Evolutionary conservation across 2,113 vertebrate genomes (phyloP), one percentile per base, ranked within the genome.

Genomic region (Apistogramma diplotaenia): DNA sequence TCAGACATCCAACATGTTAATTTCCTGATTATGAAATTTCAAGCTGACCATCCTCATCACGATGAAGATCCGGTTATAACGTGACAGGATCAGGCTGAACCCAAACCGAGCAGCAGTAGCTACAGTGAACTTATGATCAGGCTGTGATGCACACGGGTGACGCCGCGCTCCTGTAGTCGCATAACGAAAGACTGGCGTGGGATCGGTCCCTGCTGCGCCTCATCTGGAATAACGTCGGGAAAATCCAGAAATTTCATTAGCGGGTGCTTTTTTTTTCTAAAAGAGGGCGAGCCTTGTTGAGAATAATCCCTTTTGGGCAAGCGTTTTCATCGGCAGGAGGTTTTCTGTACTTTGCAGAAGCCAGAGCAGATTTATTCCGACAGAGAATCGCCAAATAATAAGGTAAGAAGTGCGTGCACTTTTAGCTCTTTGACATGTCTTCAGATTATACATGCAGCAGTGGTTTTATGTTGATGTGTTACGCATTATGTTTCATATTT

Each of bases 131-230:
- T 90, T 88, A 67, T 74, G 85, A 84, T 90, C 87, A 83, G 89
- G 87, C 89, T 91, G 89, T 95, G 95, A 95, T 95, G 93, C 94
- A 79, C 92, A 89, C 86, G 90, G 89, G 91, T 95, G 93, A 94
- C 92, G 93, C 92, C 89, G 91, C 85, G 91, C 90, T 91, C 88
- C 85, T 94, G 83, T 74, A 92, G 90, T 92, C 92, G 92, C 92
- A 91, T 84, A 84, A 87, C 79, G 85, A 59, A 71, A 91, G 79
- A 87, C 87, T 82, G 83, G 91, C 93, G 90, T 89, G 89, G 93
- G 91, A 94, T 93, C 93, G 83, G 87, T 92, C 88, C 88, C 91
- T 91, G 90, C 93, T 91, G 94, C 91, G 89, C 88, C 92, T 90
- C 93, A 88, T 89, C 86, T 92, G 93, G 92, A 94, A 89, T 82